A percentile compares a stretch with the other conserved stretches of the same genome.
phyloP scores from a whole-genome alignment of 2,888 invertebrate species.

The Nomada ruficornis region DNA sequence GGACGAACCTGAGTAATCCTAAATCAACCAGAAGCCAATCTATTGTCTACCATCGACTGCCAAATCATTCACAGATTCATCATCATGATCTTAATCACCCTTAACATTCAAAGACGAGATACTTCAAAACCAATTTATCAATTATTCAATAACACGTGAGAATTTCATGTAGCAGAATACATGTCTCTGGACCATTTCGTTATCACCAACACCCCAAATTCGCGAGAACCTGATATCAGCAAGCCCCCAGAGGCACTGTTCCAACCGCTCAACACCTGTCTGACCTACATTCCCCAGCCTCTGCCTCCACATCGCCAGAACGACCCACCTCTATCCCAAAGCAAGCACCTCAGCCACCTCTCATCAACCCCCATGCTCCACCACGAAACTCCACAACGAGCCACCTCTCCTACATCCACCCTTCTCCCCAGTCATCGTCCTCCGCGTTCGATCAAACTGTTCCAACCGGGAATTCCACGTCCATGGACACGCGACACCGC shows the following conservation, averaged over 20 bases:
- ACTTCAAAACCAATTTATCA: no score
- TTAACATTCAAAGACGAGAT: no score
- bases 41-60: no score
- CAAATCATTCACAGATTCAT: no score
- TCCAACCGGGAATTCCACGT: not conserved
- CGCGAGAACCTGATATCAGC: no score
- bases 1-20: no score
- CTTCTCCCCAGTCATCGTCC: not conserved
- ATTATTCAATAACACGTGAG: not conserved
- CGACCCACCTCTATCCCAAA: not conserved
- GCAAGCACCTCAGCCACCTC: not conserved
- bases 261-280: constrained; percentile 17
- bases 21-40: no score
- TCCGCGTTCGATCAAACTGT: constrained; percentile 37
- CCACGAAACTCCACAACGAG: not conserved
- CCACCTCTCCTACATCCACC: not conserved
- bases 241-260: no score
- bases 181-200: no score
- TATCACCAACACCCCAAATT: no score
- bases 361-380: not conserved
- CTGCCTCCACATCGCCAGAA: not conserved
- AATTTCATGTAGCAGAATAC: no score
- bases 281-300: constrained; percentile 42
- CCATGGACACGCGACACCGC: constrained; percentile 5
- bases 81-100: no score